Evolutionary conservation across 2,888 invertebrate genomes (phyloP).

Genomic region (Acrobasis repandana): DNA sequence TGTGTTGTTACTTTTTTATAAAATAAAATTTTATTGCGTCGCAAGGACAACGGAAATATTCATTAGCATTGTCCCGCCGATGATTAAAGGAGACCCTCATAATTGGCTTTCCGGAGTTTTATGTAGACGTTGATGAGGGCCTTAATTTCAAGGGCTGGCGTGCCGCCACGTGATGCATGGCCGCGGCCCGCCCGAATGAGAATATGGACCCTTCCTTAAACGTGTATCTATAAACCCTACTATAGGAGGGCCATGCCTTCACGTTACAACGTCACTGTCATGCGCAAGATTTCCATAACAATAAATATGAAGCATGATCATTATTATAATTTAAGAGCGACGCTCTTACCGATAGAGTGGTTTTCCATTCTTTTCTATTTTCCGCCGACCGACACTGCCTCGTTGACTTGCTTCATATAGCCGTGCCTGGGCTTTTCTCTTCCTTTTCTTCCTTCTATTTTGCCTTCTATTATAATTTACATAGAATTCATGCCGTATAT

Average conservation of each 20-base stretch:
- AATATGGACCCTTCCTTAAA: not conserved
- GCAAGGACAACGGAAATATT: conserved; percentile 13
- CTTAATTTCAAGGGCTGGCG: conserved; percentile 9
- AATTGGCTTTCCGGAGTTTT: conserved; percentile 8
- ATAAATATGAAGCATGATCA: not conserved
- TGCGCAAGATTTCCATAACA: not conserved
- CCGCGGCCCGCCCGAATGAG: not conserved
- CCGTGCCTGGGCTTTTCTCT: no score
- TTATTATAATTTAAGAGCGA: no score
- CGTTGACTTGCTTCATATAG: no score
- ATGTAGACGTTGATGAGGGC: conserved; percentile 10
- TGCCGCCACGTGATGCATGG: conserved; percentile 5
- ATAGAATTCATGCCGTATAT: no score
- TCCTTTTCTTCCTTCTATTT: no score
- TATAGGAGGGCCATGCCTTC: not conserved
- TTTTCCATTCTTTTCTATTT: no score
- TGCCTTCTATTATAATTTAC: no score
- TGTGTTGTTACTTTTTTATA: not conserved
- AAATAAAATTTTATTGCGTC: conserved; percentile 14
- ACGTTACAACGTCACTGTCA: not conserved
- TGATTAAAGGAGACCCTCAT: conserved; percentile 16
- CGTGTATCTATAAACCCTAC: not conserved
- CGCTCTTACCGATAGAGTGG: no score
- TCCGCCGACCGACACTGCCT: no score
- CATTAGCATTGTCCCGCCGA: conserved; percentile 17